These are phyloP conservation scores for Muraenolepis orangiensis DNA, from an alignment of 2,797 vertebrate genomes.

Conservation along the genomic window DNA sequence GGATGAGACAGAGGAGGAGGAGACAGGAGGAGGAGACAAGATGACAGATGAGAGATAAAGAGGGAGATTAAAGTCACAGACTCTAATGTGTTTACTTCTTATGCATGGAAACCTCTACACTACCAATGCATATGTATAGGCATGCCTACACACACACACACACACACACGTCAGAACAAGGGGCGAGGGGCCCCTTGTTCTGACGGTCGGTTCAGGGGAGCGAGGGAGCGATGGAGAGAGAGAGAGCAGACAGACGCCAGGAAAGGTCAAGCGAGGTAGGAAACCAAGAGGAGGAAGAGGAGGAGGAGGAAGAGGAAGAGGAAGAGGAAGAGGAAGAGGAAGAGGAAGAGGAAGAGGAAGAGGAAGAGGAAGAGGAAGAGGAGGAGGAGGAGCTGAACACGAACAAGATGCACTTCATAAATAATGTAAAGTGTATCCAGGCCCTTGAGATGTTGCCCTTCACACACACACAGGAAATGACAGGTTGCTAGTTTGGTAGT, in stretches of 20 bases:
- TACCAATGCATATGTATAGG: not conserved
- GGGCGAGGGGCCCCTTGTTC: not conserved
- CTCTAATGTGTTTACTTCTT: no score
- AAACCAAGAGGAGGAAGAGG: constrained; percentile 21
- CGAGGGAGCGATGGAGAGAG: constrained; percentile 7
- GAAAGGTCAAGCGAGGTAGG: not conserved
- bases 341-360: no score
- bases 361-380: constrained; percentile 8
- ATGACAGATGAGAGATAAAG: no score
- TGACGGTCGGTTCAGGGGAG: constrained; percentile 41
- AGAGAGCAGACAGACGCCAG: not conserved
- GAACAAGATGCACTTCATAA: constrained; percentile 51
- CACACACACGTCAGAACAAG: no score
- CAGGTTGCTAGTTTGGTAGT: not conserved
- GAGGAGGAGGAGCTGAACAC: constrained; percentile 45
- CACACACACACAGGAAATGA: constrained; percentile 21
- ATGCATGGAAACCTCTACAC: no score
- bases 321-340: no score
- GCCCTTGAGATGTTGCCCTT: constrained; percentile 45
- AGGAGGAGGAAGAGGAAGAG: no score
- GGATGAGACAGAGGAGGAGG: no score
- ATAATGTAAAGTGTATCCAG: constrained; percentile 56
- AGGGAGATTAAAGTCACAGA: not conserved
- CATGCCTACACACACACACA: not conserved
- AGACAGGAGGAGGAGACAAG: no score